Conservation (phyloP, 2,888 invertebrate genomes). For the Malthinus flaveolus region DNA sequence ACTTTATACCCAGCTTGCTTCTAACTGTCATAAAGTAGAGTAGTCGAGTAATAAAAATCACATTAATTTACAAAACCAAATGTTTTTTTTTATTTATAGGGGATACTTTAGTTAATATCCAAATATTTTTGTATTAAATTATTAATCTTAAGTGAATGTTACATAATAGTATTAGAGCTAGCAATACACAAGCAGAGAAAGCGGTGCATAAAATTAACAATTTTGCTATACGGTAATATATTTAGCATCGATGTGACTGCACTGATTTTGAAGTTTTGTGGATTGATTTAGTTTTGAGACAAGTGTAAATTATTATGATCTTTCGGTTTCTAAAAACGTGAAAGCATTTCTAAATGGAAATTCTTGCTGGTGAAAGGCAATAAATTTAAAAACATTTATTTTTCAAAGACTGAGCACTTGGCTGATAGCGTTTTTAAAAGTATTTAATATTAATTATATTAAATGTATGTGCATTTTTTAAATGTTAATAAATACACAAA, state of each 20-base stretch:
- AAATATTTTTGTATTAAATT: constrained; percentile 40
- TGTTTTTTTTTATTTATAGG: constrained; percentile 10
- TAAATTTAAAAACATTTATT: constrained; percentile 38
- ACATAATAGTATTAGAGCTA: constrained; percentile 32
- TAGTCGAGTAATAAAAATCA: no score
- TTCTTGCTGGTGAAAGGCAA: constrained; percentile 22
- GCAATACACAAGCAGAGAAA: constrained; percentile 9
- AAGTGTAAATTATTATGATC: neutral
- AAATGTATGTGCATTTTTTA: constrained; percentile 44
- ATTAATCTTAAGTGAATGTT: constrained; percentile 36
- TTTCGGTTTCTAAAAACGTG: neutral
- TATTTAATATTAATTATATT: constrained; percentile 24
- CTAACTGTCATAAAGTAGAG: no score
- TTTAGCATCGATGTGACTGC: constrained; percentile 11
- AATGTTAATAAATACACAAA: constrained; percentile 34
- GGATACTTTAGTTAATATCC: constrained; percentile 21
- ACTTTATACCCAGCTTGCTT: no score
- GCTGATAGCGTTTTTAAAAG: constrained; percentile 42
- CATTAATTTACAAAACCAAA: no score
- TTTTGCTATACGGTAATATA: neutral
- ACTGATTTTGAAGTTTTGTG: constrained; percentile 10
- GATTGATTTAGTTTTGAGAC: constrained; percentile 3
- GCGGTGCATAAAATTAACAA: no score
- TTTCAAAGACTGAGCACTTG: constrained; percentile 44
- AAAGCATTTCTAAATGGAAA: neutral